These are phyloP conservation scores for Protobothrops flavoviridis DNA, from an alignment of 2,113 vertebrate genomes.

Conservation along the genomic window DNA sequence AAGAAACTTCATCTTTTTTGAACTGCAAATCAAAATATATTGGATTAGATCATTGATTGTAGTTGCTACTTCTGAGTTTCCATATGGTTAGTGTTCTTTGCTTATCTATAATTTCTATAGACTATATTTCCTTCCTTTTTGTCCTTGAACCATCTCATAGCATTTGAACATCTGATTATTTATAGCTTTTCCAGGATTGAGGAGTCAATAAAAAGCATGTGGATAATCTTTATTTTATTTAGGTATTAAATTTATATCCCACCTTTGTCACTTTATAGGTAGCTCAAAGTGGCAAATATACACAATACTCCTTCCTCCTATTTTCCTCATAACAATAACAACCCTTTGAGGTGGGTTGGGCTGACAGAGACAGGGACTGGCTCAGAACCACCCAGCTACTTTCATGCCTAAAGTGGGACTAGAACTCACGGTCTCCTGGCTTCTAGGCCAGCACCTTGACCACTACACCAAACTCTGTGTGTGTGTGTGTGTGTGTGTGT, in stretches of 20 bases:
- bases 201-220: conserved; percentile 65
- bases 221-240: conserved; percentile 60
- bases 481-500: too few species aligned
- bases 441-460: not conserved
- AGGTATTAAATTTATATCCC: not conserved
- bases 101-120: conserved; percentile 43
- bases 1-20: conserved; percentile 51
- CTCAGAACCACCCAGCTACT: not conserved
- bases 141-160: conserved; percentile 24
- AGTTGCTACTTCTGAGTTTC: conserved; percentile 59
- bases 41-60: conserved; percentile 55
- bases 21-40: conserved; percentile 53
- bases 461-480: not conserved
- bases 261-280: not conserved
- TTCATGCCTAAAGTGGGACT: not conserved
- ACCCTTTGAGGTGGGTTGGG: not conserved
- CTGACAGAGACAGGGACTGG: not conserved
- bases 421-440: not conserved
- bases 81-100: conserved; percentile 52
- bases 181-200: conserved; percentile 63
- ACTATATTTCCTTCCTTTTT: conserved; percentile 54
- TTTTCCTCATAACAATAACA: not conserved
- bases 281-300: not conserved
- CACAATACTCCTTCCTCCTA: not conserved
- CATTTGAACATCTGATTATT: conserved; percentile 65